Evolutionary conservation across 2,888 invertebrate species (phyloP), one percentile per base, ranked within the genome.

Genomic region (Syrphus vitripennis): DNA sequence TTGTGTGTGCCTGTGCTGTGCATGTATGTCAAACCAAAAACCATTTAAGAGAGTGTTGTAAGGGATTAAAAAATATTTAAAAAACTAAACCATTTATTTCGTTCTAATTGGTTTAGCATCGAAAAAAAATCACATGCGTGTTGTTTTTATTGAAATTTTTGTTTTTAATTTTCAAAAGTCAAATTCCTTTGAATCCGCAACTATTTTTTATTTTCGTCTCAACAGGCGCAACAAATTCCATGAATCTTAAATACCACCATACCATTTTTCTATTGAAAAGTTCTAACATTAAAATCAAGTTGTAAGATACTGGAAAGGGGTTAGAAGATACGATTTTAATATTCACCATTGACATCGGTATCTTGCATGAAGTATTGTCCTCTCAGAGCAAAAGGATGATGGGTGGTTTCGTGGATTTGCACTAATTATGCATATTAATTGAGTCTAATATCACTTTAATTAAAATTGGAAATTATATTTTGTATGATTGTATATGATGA

Each of bases 351-450:
- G 24, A 0, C 19, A 45, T 16, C 63, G 83, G 55, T 42, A 74
- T 55, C 69, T 70, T 53, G 67, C 53, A 67, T n/a, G 69, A 74
- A 74, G 31, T 67, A 14, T 53, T 19, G 6, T 37, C 16, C 16
- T 14, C 31, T 31, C 9, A 19, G 3, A n/a, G 24, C 24, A 3
- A 16, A 29, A 45, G 21, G 34, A 29, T 45, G 65, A 6, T 16
- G 37, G 7, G 14, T 7, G 37, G 37, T 10, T 55, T 31, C 24
- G 34, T 21, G 31, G 21, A 76, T 71, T 71, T 74, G 69, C 72
- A 86, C 77, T 86, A 86, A 86, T 86, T 77, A 86, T 74, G 80
- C 76, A 86, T 86, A 81, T 86, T 81, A 86, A 86, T 86, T 50
- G 81, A 77, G 72, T 86, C 74, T 81, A 77, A 81, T 81, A 69